Conservation (phyloP, 2,797 vertebrate species). For the Mus minutoides region DNA sequence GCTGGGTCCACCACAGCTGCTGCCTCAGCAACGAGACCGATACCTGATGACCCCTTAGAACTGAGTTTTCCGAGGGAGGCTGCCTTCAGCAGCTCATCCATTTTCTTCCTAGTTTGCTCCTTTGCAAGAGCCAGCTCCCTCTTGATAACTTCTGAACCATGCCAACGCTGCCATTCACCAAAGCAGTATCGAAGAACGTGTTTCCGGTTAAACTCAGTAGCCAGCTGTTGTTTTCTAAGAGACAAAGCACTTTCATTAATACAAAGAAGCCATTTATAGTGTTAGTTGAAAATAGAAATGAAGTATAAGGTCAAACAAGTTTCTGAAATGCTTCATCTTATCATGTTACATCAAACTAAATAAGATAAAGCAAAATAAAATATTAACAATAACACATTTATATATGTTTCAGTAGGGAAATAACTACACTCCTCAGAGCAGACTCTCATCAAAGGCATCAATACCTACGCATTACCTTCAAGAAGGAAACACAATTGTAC, state of each 20-base stretch:
- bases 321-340: conserved; percentile 20
- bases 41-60: not conserved
- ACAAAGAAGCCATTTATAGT: conserved; percentile 20
- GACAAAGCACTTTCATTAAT: conserved; percentile 66
- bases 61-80: conserved; percentile 83
- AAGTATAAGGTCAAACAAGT: conserved; percentile 43
- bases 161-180: conserved; percentile 91
- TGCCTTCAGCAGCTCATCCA: conserved; percentile 91
- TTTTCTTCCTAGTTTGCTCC: conserved; percentile 92
- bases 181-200: conserved; percentile 90
- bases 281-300: conserved; percentile 13
- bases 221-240: conserved; percentile 87
- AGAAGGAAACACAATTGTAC: conserved; percentile 38
- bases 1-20: not conserved
- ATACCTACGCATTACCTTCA: conserved; percentile 4
- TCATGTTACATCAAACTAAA: conserved; percentile 33
- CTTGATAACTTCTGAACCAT: conserved; percentile 86
- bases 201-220: conserved; percentile 89
- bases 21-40: conserved; percentile 37
- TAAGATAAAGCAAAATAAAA: too few species aligned
- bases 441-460: not conserved
- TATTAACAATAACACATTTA: too few species aligned
- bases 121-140: conserved; percentile 89
- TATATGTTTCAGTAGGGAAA: too few species aligned
- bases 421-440: not conserved